phyloP scores from a whole-genome alignment of 2,797 vertebrate species.

The Sebastes miniatus region DNA sequence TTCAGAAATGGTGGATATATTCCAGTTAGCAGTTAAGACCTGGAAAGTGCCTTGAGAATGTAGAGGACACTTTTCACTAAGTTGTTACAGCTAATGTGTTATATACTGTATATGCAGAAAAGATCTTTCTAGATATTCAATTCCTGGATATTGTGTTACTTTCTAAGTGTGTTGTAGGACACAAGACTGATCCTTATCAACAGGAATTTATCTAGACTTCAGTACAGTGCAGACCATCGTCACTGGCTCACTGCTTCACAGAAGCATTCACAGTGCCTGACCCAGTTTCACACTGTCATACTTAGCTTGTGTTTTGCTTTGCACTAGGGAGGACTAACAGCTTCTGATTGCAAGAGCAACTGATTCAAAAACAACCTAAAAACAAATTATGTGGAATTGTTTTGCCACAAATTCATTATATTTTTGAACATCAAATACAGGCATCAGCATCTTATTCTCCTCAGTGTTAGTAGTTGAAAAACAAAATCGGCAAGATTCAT shows the following conservation, averaged over 20 bases:
- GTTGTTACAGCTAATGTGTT: background rate
- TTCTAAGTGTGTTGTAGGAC: background rate
- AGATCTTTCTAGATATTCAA: background rate
- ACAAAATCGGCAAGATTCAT: background rate
- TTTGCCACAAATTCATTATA: background rate
- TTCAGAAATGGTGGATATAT: background rate
- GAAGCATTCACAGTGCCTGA: slow-evolving; percentile 48
- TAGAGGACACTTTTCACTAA: background rate
- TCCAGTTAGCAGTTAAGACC: background rate
- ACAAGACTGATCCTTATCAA: slow-evolving; percentile 2
- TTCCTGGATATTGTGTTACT: background rate
- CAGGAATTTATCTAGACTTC: slow-evolving; percentile 16
- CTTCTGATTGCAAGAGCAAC: background rate
- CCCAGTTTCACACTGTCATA: slow-evolving; percentile 57
- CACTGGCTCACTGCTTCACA: slow-evolving; percentile 29
- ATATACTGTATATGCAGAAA: background rate
- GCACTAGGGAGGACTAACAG: slow-evolving; percentile 5
- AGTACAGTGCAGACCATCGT: slow-evolving; percentile 19
- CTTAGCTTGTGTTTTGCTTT: slow-evolving; percentile 44
- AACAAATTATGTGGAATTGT: background rate
- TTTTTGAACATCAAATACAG: background rate
- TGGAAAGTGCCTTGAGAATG: background rate
- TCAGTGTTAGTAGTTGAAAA: background rate
- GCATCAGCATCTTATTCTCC: background rate
- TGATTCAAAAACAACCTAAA: background rate